phyloP scores from a whole-genome alignment of 1,140 invertebrate genomes.

The Globodera ellingtonae region DNA sequence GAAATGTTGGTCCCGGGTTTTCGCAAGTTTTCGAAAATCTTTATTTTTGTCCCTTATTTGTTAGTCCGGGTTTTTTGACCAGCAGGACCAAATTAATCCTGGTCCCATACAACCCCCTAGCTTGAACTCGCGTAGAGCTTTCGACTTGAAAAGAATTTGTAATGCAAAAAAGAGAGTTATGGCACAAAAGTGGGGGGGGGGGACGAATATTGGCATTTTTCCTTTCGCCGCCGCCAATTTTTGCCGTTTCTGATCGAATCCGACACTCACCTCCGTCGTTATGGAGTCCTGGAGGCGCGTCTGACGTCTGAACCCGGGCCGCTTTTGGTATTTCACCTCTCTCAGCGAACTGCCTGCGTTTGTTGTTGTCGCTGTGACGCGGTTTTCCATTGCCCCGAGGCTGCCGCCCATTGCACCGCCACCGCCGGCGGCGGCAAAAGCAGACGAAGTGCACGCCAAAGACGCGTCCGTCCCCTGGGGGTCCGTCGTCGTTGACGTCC shows the following conservation, averaged over 20 bases:
- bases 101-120: no score
- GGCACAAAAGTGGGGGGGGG: background rate
- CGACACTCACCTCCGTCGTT: conserved; percentile 57
- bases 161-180: no score
- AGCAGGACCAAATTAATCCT: no score
- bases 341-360: conserved; percentile 17
- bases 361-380: conserved; percentile 5
- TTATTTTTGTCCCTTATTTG: no score
- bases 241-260: no score
- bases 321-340: conserved; percentile 47
- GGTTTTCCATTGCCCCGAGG: background rate
- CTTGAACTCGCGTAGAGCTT: no score
- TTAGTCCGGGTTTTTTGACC: no score
- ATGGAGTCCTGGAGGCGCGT: conserved; percentile 62
- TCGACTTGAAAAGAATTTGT: no score
- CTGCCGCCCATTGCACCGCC: background rate
- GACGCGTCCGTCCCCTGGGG: background rate
- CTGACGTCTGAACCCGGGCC: conserved; percentile 59
- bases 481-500: background rate
- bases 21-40: no score
- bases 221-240: background rate
- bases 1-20: no score
- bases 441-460: conserved; percentile 8
- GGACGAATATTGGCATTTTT: no score
- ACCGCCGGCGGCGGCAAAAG: background rate